Evolutionary conservation across 1,140 invertebrate genomes (phyloP).

Genomic region (Dendrolimus kikuchii): DNA sequence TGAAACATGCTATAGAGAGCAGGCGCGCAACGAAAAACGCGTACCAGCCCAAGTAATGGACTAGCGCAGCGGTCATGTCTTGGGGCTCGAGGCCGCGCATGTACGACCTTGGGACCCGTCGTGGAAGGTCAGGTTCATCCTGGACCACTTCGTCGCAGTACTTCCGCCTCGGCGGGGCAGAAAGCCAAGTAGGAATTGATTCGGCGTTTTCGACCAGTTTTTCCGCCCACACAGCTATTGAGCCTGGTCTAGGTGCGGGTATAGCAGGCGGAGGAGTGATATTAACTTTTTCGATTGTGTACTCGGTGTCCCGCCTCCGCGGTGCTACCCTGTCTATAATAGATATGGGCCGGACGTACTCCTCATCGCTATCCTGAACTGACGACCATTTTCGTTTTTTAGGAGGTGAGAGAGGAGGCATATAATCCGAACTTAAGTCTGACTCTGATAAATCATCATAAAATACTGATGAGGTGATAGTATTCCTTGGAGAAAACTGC

Average conservation of each 20-base stretch:
- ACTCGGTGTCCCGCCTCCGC: constrained; percentile 34
- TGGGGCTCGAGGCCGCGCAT: constrained; percentile 78
- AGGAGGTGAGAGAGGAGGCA: constrained; percentile 21
- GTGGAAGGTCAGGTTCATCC: constrained; percentile 51
- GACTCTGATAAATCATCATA: constrained; percentile 38
- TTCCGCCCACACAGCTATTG: constrained; percentile 57
- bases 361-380: constrained; percentile 37
- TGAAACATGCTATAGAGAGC: constrained; percentile 79
- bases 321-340: constrained; percentile 63
- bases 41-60: constrained; percentile 82
- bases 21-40: constrained; percentile 78
- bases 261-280: constrained; percentile 45
- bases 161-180: constrained; percentile 50
- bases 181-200: constrained; percentile 49
- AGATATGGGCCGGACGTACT: constrained; percentile 44
- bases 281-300: constrained; percentile 46
- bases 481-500: constrained; percentile 48
- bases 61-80: constrained; percentile 76
- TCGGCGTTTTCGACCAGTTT: constrained; percentile 59
- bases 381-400: constrained; percentile 8
- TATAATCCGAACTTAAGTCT: constrained; percentile 41
- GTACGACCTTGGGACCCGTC: constrained; percentile 35
- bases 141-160: constrained; percentile 45
- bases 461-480: constrained; percentile 17
- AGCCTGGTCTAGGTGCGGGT: constrained; percentile 44